Evolutionary conservation across 2,888 invertebrate species (phyloP), one percentile per base, ranked within the genome.

Genomic region (Oscheius sp.): DNA sequence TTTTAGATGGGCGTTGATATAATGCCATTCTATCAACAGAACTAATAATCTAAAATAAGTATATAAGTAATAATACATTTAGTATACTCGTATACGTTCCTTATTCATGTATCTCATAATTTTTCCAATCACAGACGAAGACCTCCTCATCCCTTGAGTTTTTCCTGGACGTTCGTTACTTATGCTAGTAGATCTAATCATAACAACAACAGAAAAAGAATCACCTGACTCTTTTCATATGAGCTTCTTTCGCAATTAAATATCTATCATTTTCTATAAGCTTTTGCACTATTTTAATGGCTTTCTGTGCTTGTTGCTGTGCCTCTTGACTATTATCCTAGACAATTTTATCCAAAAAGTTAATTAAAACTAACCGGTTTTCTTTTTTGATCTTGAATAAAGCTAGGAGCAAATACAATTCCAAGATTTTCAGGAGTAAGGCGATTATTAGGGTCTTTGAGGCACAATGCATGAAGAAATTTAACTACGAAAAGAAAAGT

Each of bases 111-210:
- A 54, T 33, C 22, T 54, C 54, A 54, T 33, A 8, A 54, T 9
- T 17, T 36, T 32, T 33, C 54, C 54, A 2, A 54, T 9, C 5
- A 54, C 30, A 4, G 54, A 54, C 20, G 54, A 54, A 32, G 54
- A 54, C 22, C 54, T 2, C 17, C 54, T 32, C 6, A 5, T 9
- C n/a, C 32, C 17, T 32, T 54, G 33, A n/a, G 5, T 5, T 9
- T 54, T 54, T 33, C 36, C 36, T n/a, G 33, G 20, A 12, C 54
- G 33, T 17, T 54, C 54, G 5, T 20, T 32, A 33, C 54, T 54
- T 33, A 54, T 54, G 33, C 54, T 54, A 22, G 32, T 54, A 32
- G 54, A 54, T 54, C 54, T 54, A 22, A 9, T n/a, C 36, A 26
- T 28, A 54, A 33, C 9, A 54, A 26, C 17, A 6, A 9, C 32